Evolutionary conservation across 2,113 vertebrate genomes (phyloP), one percentile per base, ranked within the genome.

Genomic region (Gorilla gorilla): DNA sequence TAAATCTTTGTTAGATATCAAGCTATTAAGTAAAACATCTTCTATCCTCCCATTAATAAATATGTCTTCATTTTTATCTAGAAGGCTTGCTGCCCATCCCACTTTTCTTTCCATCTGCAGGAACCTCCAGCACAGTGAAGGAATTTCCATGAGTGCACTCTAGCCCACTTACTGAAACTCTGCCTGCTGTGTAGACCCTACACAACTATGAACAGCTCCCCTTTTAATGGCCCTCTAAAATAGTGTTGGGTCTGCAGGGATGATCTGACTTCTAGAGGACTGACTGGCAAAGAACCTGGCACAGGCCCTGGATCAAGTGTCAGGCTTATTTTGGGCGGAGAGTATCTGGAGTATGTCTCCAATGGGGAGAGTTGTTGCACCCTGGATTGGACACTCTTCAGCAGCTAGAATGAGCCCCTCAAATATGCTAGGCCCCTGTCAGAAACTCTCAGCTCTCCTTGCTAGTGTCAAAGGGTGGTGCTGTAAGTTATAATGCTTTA

Each of bases 301-400:
- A 25, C 1, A 64, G 5, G 5, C 27, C 32, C 1, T n/a, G 6
- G 55, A 50, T 1, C 11, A 35, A 64, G 32, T 16, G 0, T 72
- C 9, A 85, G 55, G 27, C 22, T 50, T 52, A 18, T 52, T 45
- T 83, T 27, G 30, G 32, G 23, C 3, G 83, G 3, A 75, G 6
- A 52, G 2, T 35, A 30, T 12, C 6, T 52, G 11, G 9, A 68
- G 3, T 5, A 13, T 43, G 30, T 35, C 64, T 38, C 6, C 18
- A 76, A 1, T 70, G 11, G 3, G 20, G 6, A 79, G 9, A 11
- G 6, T 1, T 0, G 27, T 32, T n/a, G 38, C 22, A 75, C 4
- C 27, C 30, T 55, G 43, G 6, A 3, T 55, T 82, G 25, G 13
- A 64, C 2, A 64, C 61, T 64, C 61, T 64, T 64, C 61, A 64